A percentile compares a stretch with the other conserved stretches of the same genome.
These are phyloP conservation scores for Meghimatium bilineatum DNA, from an alignment of 2,888 invertebrate species.

Conservation along the genomic window DNA sequence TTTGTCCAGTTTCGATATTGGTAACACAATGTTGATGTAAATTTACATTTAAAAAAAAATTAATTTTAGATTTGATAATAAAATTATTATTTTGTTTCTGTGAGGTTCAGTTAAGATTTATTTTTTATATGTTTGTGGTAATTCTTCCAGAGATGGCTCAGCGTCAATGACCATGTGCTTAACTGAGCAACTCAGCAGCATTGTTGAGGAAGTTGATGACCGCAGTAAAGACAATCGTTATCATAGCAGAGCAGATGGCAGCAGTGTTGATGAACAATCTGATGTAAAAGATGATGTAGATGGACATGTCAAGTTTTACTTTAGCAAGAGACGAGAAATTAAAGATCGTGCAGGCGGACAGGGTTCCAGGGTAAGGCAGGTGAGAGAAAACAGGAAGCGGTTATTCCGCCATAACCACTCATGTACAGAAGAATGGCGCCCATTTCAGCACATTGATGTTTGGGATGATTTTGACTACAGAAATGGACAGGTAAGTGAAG, in stretches of 20 bases:
- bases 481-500: slow-evolving; percentile 75
- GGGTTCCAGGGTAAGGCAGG: slow-evolving; percentile 19
- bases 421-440: slow-evolving; percentile 69
- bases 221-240: slow-evolving; percentile 6
- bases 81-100: too few relatives aligned
- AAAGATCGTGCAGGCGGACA: slow-evolving; percentile 24
- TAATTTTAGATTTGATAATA: too few relatives aligned
- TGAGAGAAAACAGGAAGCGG: slow-evolving; percentile 21
- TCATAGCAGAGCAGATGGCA: neutral
- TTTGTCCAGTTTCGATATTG: too few relatives aligned
- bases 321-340: slow-evolving; percentile 16
- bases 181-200: slow-evolving; percentile 48
- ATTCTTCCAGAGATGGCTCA: slow-evolving; percentile 68
- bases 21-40: too few relatives aligned
- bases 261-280: slow-evolving; percentile 37
- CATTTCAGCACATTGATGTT: slow-evolving; percentile 67
- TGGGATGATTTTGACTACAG: slow-evolving; percentile 76
- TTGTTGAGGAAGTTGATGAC: slow-evolving; percentile 27
- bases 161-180: slow-evolving; percentile 74
- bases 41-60: too few relatives aligned
- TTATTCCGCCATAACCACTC: slow-evolving; percentile 53
- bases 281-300: neutral
- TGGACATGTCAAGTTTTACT: slow-evolving; percentile 1
- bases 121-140: neutral
- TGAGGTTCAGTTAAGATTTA: too few relatives aligned